These are phyloP conservation scores for Diadegma fenestrale DNA, from an alignment of 2,888 invertebrate genomes.

Conservation along the genomic window DNA sequence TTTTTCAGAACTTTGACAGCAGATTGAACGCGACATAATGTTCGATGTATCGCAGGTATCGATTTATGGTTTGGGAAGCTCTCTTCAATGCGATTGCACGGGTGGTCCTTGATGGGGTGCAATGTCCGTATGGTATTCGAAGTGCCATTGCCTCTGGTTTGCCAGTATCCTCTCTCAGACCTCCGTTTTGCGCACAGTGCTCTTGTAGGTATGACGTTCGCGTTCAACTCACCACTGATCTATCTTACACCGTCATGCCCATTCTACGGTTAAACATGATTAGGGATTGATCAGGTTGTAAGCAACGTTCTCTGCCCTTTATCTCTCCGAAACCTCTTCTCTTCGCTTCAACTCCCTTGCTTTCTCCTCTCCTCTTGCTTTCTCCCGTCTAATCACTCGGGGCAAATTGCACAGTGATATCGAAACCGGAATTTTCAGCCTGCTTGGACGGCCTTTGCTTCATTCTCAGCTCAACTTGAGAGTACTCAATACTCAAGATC, in stretches of 20 bases:
- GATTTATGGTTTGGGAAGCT: slow-evolving; percentile 28
- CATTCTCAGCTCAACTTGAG: not conserved
- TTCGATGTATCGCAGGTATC: not conserved
- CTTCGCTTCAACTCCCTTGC: slow-evolving; percentile 69
- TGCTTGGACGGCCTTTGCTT: not conserved
- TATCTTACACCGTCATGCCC: slow-evolving; percentile 69
- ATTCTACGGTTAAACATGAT: slow-evolving; percentile 80
- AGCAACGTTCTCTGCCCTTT: slow-evolving; percentile 68
- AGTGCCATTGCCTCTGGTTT: slow-evolving; percentile 65
- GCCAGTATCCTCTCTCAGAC: slow-evolving; percentile 23
- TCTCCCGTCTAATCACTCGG: slow-evolving; percentile 74
- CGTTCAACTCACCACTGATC: slow-evolving; percentile 60
- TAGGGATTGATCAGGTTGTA: slow-evolving; percentile 79
- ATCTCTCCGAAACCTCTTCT: not conserved
- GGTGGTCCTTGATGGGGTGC: slow-evolving; percentile 59
- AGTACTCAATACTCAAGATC: not conserved
- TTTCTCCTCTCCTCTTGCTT: slow-evolving; percentile 40
- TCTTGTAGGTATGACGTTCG: slow-evolving; percentile 71
- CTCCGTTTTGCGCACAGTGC: slow-evolving; percentile 31
- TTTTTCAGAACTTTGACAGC: not conserved
- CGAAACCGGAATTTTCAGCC: not conserved
- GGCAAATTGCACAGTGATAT: slow-evolving; percentile 59
- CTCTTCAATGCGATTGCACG: slow-evolving; percentile 37
- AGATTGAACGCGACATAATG: not conserved
- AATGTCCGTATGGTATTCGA: slow-evolving; percentile 76